Evolutionary conservation across 1,140 invertebrate genomes (phyloP).

Genomic region (Penaeus indicus): DNA sequence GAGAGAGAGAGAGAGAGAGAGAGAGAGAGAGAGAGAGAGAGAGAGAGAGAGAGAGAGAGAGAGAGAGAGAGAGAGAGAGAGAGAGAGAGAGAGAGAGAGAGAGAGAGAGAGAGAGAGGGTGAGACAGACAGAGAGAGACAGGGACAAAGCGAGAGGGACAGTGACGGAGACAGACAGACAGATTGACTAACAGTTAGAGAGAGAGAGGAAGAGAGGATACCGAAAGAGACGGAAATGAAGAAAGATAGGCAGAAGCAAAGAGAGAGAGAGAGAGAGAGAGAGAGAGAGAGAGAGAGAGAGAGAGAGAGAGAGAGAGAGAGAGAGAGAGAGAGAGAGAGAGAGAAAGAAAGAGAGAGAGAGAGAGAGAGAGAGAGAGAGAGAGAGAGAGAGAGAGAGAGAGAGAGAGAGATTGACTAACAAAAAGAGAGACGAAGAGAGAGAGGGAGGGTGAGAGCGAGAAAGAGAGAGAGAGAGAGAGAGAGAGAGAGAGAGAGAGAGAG

Average conservation of each 20-base stretch:
- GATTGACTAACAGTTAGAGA: too few species aligned
- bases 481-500: constrained; percentile 39
- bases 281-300: too few species aligned
- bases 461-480: constrained; percentile 39
- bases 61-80: constrained; percentile 28
- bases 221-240: too few species aligned
- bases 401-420: not conserved
- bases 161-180: not conserved
- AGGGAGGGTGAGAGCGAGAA: not conserved
- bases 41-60: not conserved
- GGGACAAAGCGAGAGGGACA: not conserved
- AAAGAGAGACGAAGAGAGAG: too few species aligned
- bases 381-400: too few species aligned
- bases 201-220: too few species aligned
- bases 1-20: not conserved
- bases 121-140: not conserved
- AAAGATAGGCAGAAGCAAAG: too few species aligned
- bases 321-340: not conserved
- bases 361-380: not conserved
- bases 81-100: constrained; percentile 32
- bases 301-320: not conserved
- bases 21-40: not conserved
- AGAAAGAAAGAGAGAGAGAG: not conserved
- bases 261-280: too few species aligned
- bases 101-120: constrained; percentile 25